phyloP scores from a whole-genome alignment of 2,797 vertebrate genomes.

The Sciaenops ocellatus region DNA sequence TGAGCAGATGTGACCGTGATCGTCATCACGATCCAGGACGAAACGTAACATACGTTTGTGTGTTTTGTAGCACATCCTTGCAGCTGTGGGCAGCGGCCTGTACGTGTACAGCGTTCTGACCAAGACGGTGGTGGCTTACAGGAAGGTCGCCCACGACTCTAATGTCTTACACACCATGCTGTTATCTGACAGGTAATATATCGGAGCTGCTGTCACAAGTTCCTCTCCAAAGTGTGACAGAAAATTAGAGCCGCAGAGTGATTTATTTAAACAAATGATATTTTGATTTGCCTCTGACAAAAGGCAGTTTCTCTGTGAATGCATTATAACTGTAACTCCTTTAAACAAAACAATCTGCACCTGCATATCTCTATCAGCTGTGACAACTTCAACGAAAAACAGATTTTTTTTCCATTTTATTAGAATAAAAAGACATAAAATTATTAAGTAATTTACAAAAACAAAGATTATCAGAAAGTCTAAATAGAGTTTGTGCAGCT shows the following conservation, averaged over 20 bases:
- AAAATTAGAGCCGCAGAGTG: neutral
- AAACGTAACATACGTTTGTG: neutral
- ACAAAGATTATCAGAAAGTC: neutral
- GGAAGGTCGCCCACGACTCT: slow-evolving; percentile 94
- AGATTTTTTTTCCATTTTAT: neutral
- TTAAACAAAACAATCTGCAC: too few species aligned
- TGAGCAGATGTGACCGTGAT: neutral
- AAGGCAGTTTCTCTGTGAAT: neutral
- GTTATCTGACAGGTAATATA: slow-evolving; percentile 89
- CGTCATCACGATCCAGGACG: neutral
- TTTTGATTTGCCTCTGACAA: too few species aligned
- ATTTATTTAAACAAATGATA: neutral
- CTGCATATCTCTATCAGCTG: neutral
- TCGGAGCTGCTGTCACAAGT: fast-evolving
- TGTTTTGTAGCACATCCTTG: slow-evolving; percentile 87
- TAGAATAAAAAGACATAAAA: neutral
- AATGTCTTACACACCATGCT: slow-evolving; percentile 89
- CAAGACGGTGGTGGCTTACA: slow-evolving; percentile 92
- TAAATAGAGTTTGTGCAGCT: too few species aligned
- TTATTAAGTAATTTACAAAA: neutral
- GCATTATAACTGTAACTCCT: neutral
- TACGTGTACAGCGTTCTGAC: slow-evolving; percentile 91
- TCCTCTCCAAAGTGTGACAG: neutral
- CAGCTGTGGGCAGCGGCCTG: slow-evolving; percentile 94
- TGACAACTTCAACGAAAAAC: neutral